Evolutionary conservation across 2,888 invertebrate species (phyloP), one percentile per base, ranked within the genome.

Genomic region (Hipparchia sbordonii): DNA sequence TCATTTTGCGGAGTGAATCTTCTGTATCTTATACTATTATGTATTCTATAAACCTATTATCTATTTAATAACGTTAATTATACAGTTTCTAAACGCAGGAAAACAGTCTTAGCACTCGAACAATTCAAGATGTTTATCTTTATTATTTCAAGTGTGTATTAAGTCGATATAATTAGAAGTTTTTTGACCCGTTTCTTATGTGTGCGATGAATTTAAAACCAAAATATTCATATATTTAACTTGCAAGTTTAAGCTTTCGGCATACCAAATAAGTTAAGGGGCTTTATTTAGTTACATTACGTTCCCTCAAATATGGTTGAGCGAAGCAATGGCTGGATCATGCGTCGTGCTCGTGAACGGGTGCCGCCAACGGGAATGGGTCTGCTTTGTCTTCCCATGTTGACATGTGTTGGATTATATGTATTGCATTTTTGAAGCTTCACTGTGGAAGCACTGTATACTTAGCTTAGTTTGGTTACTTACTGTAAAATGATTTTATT

Each of bases 111-210:
- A 66, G 8, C 51, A 10, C 63, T 51, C 48, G 9, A 39, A 45
- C 51, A 39, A 65, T 46, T 63, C 56, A 39, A 72, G 72, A 57
- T 62, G 6, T 57, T 23, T 70, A 57, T 62, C 48, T 48, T 51
- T 48, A 48, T 61, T 61, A 63, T 23, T 70, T 70, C 63, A 63
- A 63, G 70, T 56, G 57, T 66, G 70, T 56, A 65, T 66, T 59
- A 60, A 51, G 39, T 51, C 51, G 59, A 48, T 69, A 73, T 66
- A 72, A 68, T 69, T 74, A 71, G 56, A 48, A 73, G 69, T 69
- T 74, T 67, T 72, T 74, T 72, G 68, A 71, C 72, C 73, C 60
- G 66, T 63, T 66, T 51, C 70, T 48, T 70, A 68, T n/a, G 46
- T 46, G 48, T 67, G 76, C 45, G 33, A 59, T 70, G 70, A 72